Percentiles rank a stretch among this genome's conserved stretches.
phyloP scores from a whole-genome alignment of 2,888 invertebrate genomes.

The Aphidoletes aphidimyza region DNA sequence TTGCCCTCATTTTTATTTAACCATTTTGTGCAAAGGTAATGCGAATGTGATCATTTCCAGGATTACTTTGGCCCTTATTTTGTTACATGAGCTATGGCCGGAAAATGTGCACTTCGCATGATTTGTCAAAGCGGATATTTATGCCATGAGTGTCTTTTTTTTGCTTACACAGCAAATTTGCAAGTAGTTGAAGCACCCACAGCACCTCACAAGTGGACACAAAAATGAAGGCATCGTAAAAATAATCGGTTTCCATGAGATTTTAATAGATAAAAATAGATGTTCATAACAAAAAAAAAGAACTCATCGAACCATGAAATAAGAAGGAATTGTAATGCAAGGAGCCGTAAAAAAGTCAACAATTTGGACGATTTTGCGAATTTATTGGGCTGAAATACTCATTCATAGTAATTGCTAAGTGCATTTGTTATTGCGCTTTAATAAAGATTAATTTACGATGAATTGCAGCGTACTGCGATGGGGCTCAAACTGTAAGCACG shows the following conservation, averaged over 20 bases:
- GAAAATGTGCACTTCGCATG: no score
- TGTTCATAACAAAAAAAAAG: background rate
- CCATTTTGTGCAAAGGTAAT: no score
- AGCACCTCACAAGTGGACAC: no score
- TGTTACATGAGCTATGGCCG: no score
- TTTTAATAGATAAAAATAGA: conserved; percentile 8
- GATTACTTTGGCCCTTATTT: no score
- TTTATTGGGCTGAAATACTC: conserved; percentile 19
- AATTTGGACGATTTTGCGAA: background rate
- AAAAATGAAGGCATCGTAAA: no score
- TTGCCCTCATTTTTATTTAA: no score
- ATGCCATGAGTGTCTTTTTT: background rate
- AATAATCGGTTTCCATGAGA: background rate
- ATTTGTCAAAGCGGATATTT: conserved; percentile 3
- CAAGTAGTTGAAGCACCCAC: no score
- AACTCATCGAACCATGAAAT: background rate
- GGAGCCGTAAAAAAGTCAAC: background rate
- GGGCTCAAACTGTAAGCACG: background rate
- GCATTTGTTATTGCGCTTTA: conserved; percentile 23
- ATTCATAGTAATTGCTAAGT: conserved; percentile 15
- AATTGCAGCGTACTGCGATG: background rate
- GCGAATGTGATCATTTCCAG: no score
- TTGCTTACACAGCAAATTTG: no score
- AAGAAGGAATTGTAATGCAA: background rate
- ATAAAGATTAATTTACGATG: conserved; percentile 36